These are phyloP conservation scores for Drosophila subobscura DNA, from an alignment of 1,140 invertebrate species.

Conservation along the genomic window DNA sequence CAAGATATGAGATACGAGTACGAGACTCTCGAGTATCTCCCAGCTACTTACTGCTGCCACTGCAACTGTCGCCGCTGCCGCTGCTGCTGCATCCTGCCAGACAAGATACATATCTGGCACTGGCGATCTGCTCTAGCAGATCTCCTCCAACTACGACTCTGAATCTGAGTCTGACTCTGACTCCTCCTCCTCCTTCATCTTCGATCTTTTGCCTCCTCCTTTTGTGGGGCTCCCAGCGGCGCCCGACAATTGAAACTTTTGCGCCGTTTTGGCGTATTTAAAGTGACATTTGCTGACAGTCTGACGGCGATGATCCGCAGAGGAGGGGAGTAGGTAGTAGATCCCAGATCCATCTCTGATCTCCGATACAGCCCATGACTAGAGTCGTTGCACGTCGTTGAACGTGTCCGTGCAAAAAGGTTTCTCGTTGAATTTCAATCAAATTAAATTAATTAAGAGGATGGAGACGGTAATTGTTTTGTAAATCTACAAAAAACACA, in stretches of 20 bases:
- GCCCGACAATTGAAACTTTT: constrained; percentile 79
- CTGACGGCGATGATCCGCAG: constrained; percentile 42
- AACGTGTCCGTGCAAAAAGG: constrained; percentile 28
- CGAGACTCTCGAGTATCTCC: constrained; percentile 32
- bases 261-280: constrained; percentile 80
- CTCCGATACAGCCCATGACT: constrained; percentile 27
- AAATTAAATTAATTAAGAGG: constrained; percentile 70
- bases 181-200: neutral
- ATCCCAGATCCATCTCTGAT: constrained; percentile 14
- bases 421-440: constrained; percentile 33
- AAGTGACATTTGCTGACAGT: constrained; percentile 79
- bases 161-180: neutral
- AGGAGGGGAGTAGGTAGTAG: constrained; percentile 7
- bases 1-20: constrained; percentile 72
- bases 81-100: constrained; percentile 50
- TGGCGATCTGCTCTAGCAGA: constrained; percentile 36
- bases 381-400: constrained; percentile 13
- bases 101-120: constrained; percentile 49
- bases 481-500: constrained; percentile 33
- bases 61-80: neutral
- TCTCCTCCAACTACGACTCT: neutral
- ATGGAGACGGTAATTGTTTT: constrained; percentile 66
- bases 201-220: constrained; percentile 19
- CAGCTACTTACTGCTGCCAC: constrained; percentile 45
- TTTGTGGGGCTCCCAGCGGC: constrained; percentile 49